Evolutionary conservation across 2,113 vertebrate genomes (phyloP).

Genomic region (Saccopteryx bilineata): DNA sequence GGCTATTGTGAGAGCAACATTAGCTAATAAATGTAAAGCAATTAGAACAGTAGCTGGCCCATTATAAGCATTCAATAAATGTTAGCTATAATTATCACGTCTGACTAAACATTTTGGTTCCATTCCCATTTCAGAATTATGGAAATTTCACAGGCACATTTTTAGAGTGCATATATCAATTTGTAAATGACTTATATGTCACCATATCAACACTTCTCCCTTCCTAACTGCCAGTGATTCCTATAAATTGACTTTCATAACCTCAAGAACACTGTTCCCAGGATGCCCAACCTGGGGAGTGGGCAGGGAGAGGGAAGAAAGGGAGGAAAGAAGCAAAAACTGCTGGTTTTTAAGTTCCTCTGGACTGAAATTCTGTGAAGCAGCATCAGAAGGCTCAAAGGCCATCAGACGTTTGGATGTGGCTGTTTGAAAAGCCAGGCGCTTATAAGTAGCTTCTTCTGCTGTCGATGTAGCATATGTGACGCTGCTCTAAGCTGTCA

Average conservation of each 20-base stretch:
- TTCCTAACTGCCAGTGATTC: background rate
- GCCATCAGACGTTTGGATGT: background rate
- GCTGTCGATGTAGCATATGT: accelerated
- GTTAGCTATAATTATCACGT: slow-evolving; percentile 81
- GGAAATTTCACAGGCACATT: slow-evolving; percentile 70
- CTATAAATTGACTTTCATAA: background rate
- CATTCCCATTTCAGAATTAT: slow-evolving; percentile 78
- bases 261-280: background rate
- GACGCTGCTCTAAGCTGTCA: background rate
- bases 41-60: slow-evolving; percentile 70
- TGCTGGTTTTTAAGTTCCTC: background rate
- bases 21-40: slow-evolving; percentile 74
- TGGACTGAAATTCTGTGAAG: background rate
- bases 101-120: slow-evolving; percentile 82
- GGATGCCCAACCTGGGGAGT: background rate
- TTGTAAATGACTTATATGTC: slow-evolving; percentile 67
- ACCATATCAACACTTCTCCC: slow-evolving; percentile 46
- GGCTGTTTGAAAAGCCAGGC: background rate
- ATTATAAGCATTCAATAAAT: slow-evolving; percentile 76
- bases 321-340: background rate
- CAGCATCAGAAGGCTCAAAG: background rate
- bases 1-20: slow-evolving; percentile 57
- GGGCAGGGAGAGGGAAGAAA: background rate
- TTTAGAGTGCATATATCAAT: slow-evolving; percentile 77
- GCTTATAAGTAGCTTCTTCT: background rate